Conservation (phyloP, 2,797 vertebrate species). For the Falco columbarius region DNA sequence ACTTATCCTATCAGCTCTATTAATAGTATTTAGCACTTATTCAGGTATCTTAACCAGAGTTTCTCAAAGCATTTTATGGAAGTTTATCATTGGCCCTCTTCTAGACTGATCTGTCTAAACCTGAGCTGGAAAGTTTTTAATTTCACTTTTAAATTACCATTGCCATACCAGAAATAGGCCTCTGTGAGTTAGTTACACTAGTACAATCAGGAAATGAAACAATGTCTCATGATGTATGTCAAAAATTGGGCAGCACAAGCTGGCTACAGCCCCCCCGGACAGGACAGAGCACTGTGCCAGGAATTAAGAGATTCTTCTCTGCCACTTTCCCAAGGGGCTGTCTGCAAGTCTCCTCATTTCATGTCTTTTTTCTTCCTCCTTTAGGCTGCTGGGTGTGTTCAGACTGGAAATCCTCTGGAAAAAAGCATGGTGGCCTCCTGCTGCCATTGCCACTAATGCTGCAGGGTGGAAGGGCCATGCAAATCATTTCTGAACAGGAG, state of each 20-base stretch:
- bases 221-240: fast-evolving
- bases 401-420: not conserved
- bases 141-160: not conserved
- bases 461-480: not conserved
- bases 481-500: not conserved
- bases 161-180: not conserved
- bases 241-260: not conserved
- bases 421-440: not conserved
- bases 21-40: not conserved
- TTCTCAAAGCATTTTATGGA: not conserved
- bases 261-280: not conserved
- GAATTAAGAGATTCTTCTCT: not conserved
- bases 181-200: not conserved
- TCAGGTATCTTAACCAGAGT: not conserved
- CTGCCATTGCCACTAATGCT: not conserved
- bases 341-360: not conserved
- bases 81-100: not conserved
- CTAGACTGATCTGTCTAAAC: not conserved
- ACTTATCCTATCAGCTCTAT: not conserved
- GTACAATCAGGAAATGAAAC: not conserved
- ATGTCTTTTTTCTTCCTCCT: not conserved
- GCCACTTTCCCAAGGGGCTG: not conserved
- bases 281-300: fast-evolving
- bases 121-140: not conserved
- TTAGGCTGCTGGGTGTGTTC: not conserved